Evolutionary conservation across 2,888 invertebrate genomes (phyloP), one percentile per base, ranked within the genome.

Genomic region (Rhagophthalmus giganteus): DNA sequence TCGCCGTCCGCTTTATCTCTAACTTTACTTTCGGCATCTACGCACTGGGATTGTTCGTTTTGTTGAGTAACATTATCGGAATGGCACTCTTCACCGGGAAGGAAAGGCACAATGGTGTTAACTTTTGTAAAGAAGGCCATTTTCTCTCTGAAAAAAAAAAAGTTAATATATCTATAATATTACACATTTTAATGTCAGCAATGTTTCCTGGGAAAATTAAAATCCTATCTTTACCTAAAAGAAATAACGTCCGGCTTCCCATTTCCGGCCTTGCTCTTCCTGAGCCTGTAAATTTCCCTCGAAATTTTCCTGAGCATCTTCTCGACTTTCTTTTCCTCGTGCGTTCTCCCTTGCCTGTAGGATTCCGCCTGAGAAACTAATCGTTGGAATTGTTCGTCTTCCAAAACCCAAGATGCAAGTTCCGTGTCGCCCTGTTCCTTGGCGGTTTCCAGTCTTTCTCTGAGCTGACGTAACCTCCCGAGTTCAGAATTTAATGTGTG

Each of bases 81-180:
- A 66, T 73, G 73, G 59, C 77, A 75, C 55, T 84, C 51, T 12
- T 54, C 87, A 10, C 81, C 79, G 1, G 89, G 88, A 57, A 90
- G 74, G 55, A 87, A 81, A 46, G 91, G 90, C 66, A 91, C 86
- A 52, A 83, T 85, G 20, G 85, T 75, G 64, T 87, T 89, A 57
- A 86, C 83, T 64, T 88, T 85, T 1, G 94, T 94, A 75, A 96
- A 95, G 78, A 95, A 96, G 28, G 94, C 93, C 88, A 96, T 94
- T 77, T 95, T 95, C 77, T 95, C 94, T 78, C 95, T 95, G 78
- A 16, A 79, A 79, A 70, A 61, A 64, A 63, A n/a, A 56, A 62
- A 58, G 55, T 12, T 9, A 14, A 12, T 14, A 12, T 7, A 15
- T 33, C 5, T 33, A 33, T 15, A 13, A 2, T 10, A 3, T n/a